Evolutionary conservation across 2,797 vertebrate genomes (phyloP).

Genomic region (Pogoniulus pusillus): DNA sequence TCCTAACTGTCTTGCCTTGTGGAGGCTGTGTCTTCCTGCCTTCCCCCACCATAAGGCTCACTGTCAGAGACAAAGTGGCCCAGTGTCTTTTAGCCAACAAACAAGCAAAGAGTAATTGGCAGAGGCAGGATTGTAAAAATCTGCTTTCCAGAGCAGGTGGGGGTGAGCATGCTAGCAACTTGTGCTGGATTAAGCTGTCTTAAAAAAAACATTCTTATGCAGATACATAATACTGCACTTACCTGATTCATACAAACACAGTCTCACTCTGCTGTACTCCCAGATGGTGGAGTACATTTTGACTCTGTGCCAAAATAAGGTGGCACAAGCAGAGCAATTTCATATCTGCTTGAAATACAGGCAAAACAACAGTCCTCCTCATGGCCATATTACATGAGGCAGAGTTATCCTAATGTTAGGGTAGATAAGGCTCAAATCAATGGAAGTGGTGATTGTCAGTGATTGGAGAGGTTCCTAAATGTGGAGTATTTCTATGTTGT

Average conservation of each 20-base stretch:
- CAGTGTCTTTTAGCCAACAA: neutral
- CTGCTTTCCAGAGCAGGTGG: slow-evolving; percentile 13
- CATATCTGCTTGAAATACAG: neutral
- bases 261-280: neutral
- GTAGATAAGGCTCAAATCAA: slow-evolving; percentile 8
- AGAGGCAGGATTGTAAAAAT: neutral
- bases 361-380: neutral
- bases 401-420: neutral
- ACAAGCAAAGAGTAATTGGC: neutral
- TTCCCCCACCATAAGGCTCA: neutral
- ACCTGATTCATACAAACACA: neutral
- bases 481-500: slow-evolving; percentile 4
- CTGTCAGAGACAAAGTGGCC: neutral
- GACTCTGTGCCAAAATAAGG: neutral
- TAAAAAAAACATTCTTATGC: neutral
- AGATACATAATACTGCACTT: neutral
- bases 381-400: neutral
- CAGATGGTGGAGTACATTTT: neutral
- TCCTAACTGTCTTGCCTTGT: neutral
- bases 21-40: neutral
- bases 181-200: neutral
- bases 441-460: neutral
- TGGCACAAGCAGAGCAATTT: neutral
- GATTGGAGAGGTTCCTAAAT: slow-evolving; percentile 10
- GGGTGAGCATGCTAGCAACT: neutral